Evolutionary conservation across 2,888 invertebrate species (phyloP), one percentile per base, ranked within the genome.

Genomic region (Ceratothoa steindachneri): DNA sequence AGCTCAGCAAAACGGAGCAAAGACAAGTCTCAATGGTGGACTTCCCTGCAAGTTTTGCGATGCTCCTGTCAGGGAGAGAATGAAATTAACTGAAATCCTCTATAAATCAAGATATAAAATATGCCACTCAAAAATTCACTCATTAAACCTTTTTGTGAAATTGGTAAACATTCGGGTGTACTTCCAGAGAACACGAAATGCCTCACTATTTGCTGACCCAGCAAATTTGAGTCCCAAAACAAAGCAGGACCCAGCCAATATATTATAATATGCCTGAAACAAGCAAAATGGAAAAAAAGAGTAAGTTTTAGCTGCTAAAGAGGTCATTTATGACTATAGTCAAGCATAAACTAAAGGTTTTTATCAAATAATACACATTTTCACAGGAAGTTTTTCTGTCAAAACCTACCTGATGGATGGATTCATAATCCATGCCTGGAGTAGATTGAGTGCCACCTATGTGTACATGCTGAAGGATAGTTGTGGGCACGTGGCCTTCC

Each of bases 181-280:
- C 82, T 90, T 89, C 77, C 92, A 88, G 30, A 95, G 86, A 0
- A 91, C 90, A 82, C 90, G 88, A 73, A 91, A 91, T 0, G 96
- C 97, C 71, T 90, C 89, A 71, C 88, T 86, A 84, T 93, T 90
- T 12, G 93, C 93, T 0, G 96, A 92, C 51, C 98, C 97, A 0
- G 98, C 97, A 87, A 91, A 98, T 80, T 93, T 91, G 2, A 99
- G 87, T 0, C 96, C 97, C 81, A 99, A 85, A 5, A 94, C 93
- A 87, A 98, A 92, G 81, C 96, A 95, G 0, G 94, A 95, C 22
- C 98, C 99, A 0, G 95, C 92, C 75, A 96, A 88, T 80, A 97
- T 94, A 85, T 97, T 97, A 85, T 97, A 95, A 85, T 95, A 98
- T 0, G 96, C 96, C 87, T 97, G 97, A 82, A 30, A 67, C 30